Conservation (phyloP, 2,113 vertebrate genomes). For the Cynopterus brachyotis region DNA sequence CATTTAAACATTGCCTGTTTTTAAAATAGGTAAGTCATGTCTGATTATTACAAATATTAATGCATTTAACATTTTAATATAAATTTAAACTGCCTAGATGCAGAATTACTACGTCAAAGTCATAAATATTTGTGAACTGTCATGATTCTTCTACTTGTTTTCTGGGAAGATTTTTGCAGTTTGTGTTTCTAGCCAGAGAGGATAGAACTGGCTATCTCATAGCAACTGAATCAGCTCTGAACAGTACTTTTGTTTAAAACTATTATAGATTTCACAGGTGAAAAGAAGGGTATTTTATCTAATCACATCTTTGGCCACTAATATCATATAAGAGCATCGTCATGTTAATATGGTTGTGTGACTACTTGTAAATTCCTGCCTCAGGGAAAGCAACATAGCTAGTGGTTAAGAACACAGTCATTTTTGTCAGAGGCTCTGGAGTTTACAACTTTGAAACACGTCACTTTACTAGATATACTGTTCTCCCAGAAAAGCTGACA, state of each 20-base stretch:
- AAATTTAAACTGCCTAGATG: neutral
- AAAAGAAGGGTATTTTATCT: neutral
- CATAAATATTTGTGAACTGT: neutral
- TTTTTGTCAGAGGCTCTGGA: neutral
- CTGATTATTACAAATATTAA: neutral
- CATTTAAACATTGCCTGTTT: neutral
- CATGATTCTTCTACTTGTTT: neutral
- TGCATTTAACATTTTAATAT: slow-evolving; percentile 5
- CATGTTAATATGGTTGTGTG: neutral
- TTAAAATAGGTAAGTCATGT: neutral
- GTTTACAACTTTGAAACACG: neutral
- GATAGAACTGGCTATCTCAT: neutral
- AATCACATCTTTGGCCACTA: neutral
- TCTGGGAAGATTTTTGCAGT: neutral
- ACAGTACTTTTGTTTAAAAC: neutral
- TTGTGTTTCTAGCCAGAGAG: neutral
- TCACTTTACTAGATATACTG: neutral
- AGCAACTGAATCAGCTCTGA: neutral
- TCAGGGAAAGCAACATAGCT: neutral
- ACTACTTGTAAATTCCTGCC: neutral
- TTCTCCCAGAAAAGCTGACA: neutral
- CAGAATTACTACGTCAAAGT: neutral
- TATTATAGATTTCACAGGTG: neutral
- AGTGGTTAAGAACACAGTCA: neutral
- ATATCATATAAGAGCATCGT: neutral